These are phyloP conservation scores for Antechinus flavipes DNA, from an alignment of 2,113 vertebrate genomes.

Conservation along the genomic window DNA sequence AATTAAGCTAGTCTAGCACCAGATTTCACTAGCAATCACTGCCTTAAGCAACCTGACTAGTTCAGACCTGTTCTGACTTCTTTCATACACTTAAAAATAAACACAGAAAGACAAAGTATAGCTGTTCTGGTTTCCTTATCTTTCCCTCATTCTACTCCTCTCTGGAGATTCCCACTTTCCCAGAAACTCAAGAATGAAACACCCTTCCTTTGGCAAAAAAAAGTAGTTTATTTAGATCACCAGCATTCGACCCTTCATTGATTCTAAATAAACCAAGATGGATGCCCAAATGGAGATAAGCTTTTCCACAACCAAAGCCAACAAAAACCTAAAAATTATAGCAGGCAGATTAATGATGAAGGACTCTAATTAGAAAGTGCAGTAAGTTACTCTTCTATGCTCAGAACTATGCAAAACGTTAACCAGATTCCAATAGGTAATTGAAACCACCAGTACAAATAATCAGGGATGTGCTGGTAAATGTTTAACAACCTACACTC, in stretches of 20 bases:
- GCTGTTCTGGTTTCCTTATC: too few species aligned
- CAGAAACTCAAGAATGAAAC: background rate
- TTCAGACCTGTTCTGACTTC: background rate
- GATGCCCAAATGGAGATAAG: background rate
- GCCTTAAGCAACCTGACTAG: background rate
- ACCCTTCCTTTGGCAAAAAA: background rate
- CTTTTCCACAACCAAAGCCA: background rate
- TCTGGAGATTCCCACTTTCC: background rate
- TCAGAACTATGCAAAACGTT: background rate
- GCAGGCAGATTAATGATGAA: background rate
- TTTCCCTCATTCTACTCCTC: background rate
- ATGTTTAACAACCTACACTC: background rate
- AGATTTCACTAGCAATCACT: background rate
- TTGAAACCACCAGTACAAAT: background rate
- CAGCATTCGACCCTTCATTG: background rate
- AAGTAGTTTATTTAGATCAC: background rate
- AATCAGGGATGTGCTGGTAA: background rate
- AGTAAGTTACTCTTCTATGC: background rate
- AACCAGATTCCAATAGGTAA: background rate
- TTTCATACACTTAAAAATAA: background rate
- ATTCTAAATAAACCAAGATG: background rate
- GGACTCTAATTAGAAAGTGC: background rate
- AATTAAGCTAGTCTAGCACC: background rate
- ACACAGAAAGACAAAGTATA: background rate
- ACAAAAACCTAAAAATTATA: background rate